Conservation (phyloP, 2,888 invertebrate genomes). For the Ophion costatus region DNA sequence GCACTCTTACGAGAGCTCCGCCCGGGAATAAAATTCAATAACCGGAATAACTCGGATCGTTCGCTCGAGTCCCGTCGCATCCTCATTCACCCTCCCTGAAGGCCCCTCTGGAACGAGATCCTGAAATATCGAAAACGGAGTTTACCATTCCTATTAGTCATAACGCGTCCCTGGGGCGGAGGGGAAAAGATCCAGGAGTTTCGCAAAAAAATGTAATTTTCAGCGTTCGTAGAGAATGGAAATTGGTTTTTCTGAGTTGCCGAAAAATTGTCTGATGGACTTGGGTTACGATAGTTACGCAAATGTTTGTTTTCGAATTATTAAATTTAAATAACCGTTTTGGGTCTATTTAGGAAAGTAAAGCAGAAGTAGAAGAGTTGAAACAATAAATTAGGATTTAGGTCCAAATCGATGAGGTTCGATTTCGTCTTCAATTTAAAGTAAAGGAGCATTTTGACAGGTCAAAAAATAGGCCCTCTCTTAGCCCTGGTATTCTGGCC, state of each 20-base stretch:
- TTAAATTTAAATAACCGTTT: background rate
- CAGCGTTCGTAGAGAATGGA: background rate
- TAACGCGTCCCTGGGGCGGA: background rate
- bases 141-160: background rate
- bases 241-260: background rate
- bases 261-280: background rate
- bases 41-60: constrained; percentile 36
- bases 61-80: constrained; percentile 11
- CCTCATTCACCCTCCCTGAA: constrained; percentile 57
- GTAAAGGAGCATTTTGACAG: too few relatives aligned
- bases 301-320: background rate
- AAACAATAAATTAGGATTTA: too few relatives aligned
- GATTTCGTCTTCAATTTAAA: too few relatives aligned
- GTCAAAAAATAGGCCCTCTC: too few relatives aligned
- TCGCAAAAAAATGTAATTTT: background rate
- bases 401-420: too few relatives aligned
- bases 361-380: too few relatives aligned
- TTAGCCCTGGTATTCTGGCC: too few relatives aligned
- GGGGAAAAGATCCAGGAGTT: background rate
- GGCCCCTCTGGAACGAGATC: constrained; percentile 30
- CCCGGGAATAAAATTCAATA: constrained; percentile 51
- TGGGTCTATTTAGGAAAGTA: background rate
- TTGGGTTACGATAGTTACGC: background rate
- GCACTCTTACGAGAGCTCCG: constrained; percentile 19
- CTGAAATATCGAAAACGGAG: background rate